Conservation (phyloP, 1,140 invertebrate species). For the Nebria ingens region DNA sequence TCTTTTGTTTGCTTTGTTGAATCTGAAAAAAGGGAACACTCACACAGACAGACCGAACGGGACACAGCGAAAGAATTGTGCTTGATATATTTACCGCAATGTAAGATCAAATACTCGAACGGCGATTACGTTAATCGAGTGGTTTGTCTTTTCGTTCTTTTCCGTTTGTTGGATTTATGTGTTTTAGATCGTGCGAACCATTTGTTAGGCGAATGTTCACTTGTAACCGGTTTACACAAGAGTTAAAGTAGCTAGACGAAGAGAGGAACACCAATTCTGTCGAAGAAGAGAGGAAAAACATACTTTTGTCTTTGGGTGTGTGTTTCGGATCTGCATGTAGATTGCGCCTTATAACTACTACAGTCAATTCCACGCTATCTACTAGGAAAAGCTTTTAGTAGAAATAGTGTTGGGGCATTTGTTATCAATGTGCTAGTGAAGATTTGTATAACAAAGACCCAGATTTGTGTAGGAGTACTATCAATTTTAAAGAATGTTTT, state of each 20-base stretch:
- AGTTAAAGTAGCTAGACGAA: too few relatives aligned
- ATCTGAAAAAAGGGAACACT: neutral
- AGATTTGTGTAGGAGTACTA: too few relatives aligned
- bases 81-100: slow-evolving; percentile 6
- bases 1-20: slow-evolving; percentile 3
- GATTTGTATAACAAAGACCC: too few relatives aligned
- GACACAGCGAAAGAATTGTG: neutral
- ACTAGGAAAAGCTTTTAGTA: too few relatives aligned
- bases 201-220: neutral
- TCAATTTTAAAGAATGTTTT: too few relatives aligned
- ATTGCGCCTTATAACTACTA: neutral
- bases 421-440: too few relatives aligned
- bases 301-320: too few relatives aligned
- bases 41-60: too few relatives aligned
- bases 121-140: slow-evolving; percentile 8
- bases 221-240: slow-evolving; percentile 4
- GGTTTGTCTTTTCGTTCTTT: slow-evolving; percentile 8
- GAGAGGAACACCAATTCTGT: neutral
- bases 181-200: slow-evolving; percentile 3
- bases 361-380: too few relatives aligned
- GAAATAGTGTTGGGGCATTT: too few relatives aligned
- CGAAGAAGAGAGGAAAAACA: neutral
- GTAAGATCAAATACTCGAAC: slow-evolving; percentile 7
- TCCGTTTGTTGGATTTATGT: slow-evolving; percentile 2
- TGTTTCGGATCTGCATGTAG: too few relatives aligned